Evolutionary conservation across 2,113 vertebrate species (phyloP).

Genomic region (Rhineura floridana): DNA sequence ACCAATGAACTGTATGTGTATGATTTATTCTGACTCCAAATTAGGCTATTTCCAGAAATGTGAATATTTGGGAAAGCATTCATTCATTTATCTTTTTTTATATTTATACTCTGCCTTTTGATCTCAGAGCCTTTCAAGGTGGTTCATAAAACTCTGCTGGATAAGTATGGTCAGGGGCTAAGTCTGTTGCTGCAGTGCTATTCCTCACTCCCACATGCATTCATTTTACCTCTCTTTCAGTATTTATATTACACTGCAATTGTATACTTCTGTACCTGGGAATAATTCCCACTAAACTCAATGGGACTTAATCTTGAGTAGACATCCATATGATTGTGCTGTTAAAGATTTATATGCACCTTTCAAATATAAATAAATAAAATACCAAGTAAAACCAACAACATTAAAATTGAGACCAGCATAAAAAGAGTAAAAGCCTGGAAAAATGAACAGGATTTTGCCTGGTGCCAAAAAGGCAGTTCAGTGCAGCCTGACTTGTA

Average conservation of each 20-base stretch:
- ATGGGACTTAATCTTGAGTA: no score
- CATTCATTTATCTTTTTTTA: neutral
- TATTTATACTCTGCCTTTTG: neutral
- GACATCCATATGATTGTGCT: no score
- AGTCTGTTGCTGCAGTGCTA: neutral
- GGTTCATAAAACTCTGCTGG: neutral
- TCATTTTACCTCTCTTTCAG: neutral
- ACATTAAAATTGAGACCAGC: no score
- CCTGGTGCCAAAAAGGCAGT: no score
- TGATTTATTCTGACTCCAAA: neutral
- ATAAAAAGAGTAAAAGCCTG: no score
- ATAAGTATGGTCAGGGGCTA: neutral
- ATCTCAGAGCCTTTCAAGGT: neutral
- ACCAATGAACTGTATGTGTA: neutral
- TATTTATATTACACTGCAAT: neutral
- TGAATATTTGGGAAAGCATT: neutral
- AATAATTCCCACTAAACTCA: no score
- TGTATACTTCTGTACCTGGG: no score
- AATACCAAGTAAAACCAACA: no score
- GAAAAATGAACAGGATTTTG: no score
- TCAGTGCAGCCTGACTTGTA: no score
- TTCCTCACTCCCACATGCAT: neutral
- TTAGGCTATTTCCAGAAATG: neutral
- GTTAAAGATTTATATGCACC: no score
- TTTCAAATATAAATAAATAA: neutral